Conservation (phyloP, 2,888 invertebrate genomes). For the Brenthis daphne region DNA sequence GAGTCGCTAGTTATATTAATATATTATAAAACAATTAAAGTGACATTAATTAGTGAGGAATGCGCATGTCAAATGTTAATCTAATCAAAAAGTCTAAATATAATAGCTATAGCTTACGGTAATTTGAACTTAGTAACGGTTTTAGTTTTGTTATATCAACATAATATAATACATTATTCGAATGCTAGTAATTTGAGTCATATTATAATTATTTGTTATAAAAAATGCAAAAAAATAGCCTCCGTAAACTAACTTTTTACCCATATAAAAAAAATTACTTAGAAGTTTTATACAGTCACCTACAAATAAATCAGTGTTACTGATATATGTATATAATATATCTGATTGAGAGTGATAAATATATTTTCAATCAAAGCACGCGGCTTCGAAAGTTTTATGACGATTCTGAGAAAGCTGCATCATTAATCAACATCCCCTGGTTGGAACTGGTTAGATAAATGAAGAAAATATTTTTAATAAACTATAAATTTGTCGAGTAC, state of each 20-base stretch:
- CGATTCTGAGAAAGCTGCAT: conserved; percentile 14
- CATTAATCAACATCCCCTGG: conserved; percentile 16
- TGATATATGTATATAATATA: too few relatives aligned
- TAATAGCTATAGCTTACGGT: background rate
- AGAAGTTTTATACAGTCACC: background rate
- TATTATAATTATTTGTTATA: background rate
- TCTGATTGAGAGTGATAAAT: conserved; percentile 10
- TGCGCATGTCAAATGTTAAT: background rate
- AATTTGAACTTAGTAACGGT: background rate
- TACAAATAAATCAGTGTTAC: background rate
- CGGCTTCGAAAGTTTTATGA: conserved; percentile 22
- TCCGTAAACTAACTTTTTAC: too few relatives aligned
- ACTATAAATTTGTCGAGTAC: background rate
- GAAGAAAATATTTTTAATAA: background rate
- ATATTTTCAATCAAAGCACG: conserved; percentile 23
- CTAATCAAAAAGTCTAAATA: conserved; percentile 6
- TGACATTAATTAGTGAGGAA: background rate
- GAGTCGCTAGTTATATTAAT: background rate
- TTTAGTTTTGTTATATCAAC: background rate
- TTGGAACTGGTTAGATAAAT: conserved; percentile 5
- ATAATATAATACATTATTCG: background rate
- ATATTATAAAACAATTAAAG: background rate
- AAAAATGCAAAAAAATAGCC: background rate
- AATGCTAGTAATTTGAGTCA: background rate
- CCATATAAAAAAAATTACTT: background rate